These are phyloP conservation scores for Mallotus villosus DNA, from an alignment of 2,797 vertebrate genomes.

Conservation along the genomic window DNA sequence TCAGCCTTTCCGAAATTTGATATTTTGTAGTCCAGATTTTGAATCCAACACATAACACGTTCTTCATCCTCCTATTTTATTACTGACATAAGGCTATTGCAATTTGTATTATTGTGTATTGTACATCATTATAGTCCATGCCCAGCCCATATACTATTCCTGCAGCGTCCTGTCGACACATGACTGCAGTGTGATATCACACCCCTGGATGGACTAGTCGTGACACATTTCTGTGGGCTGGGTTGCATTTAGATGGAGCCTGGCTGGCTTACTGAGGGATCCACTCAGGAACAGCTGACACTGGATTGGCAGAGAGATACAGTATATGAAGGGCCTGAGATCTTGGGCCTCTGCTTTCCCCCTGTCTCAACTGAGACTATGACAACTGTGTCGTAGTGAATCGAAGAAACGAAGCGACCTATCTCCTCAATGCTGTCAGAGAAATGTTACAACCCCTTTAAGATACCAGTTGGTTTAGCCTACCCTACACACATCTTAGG, in stretches of 20 bases:
- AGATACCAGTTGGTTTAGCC: too few species aligned
- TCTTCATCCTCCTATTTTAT: neutral
- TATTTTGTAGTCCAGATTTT: neutral
- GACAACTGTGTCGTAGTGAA: neutral
- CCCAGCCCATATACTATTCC: neutral
- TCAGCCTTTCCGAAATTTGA: neutral
- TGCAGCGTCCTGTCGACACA: neutral
- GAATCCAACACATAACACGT: neutral
- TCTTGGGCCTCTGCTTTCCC: neutral
- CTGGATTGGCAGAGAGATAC: neutral
- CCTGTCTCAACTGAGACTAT: neutral
- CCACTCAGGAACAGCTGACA: conserved; percentile 7
- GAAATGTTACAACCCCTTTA: too few species aligned
- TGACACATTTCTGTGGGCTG: neutral
- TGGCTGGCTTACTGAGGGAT: neutral
- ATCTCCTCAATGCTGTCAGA: too few species aligned
- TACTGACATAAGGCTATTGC: neutral
- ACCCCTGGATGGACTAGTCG: neutral
- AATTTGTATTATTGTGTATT: too few species aligned
- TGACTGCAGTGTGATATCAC: neutral
- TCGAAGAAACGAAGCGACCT: neutral
- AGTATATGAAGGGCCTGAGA: neutral
- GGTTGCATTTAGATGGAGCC: neutral
- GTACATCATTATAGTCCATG: neutral
- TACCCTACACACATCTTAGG: too few species aligned